Percentiles rank a stretch among this genome's conserved stretches.
Evolutionary conservation across 2,888 invertebrate genomes (phyloP).

Genomic region (Pollenia angustigena): DNA sequence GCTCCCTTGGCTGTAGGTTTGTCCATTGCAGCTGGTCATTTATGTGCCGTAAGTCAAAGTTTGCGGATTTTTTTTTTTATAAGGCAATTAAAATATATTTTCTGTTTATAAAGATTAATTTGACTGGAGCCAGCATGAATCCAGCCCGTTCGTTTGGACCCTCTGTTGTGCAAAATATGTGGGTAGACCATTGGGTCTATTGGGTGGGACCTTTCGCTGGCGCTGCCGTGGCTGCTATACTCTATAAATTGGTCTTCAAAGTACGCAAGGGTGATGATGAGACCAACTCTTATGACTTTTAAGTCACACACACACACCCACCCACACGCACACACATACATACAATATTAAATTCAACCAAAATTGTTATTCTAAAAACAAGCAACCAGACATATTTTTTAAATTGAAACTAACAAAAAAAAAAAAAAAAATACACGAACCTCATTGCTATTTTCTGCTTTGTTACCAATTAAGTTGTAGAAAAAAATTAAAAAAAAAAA

Average conservation of each 20-base stretch:
- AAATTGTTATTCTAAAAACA: conserved; percentile 13
- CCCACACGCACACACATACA: too few relatives aligned
- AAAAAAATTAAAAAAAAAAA: conserved; percentile 44
- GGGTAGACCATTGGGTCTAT: conserved; percentile 94
- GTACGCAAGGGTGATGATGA: conserved; percentile 90
- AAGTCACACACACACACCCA: conserved; percentile 66
- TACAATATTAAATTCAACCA: conserved; percentile 19
- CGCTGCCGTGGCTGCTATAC: conserved; percentile 89
- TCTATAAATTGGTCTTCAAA: conserved; percentile 90
- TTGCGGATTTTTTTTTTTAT: background rate
- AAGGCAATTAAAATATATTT: background rate
- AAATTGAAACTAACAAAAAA: conserved; percentile 19
- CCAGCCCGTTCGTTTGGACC: conserved; percentile 96
- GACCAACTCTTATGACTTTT: conserved; percentile 91
- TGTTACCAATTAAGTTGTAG: conserved; percentile 60
- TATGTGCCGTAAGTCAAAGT: conserved; percentile 89
- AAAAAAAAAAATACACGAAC: conserved; percentile 7
- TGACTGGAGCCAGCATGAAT: conserved; percentile 96
- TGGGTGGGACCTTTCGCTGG: conserved; percentile 94
- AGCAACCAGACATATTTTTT: background rate
- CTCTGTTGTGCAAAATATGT: conserved; percentile 90
- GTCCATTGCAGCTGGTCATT: conserved; percentile 93
- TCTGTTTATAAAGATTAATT: conserved; percentile 86
- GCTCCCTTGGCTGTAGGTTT: conserved; percentile 95
- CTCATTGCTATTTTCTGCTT: conserved; percentile 63